These are phyloP conservation scores for Rhimphoctona megacephalus DNA, from an alignment of 2,888 invertebrate species.

Conservation along the genomic window DNA sequence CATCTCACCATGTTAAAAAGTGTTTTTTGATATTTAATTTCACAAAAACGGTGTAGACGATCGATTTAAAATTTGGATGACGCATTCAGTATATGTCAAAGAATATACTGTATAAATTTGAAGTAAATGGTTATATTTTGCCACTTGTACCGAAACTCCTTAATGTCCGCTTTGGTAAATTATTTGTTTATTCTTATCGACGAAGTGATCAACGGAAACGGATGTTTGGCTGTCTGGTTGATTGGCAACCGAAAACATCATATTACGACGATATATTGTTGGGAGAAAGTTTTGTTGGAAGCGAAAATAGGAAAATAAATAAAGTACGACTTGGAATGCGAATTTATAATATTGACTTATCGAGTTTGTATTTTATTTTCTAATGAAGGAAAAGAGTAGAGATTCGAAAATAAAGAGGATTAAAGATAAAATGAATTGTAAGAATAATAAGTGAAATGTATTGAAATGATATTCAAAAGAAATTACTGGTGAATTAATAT, in stretches of 20 bases:
- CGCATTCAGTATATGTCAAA: too few relatives aligned
- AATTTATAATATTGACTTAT: background rate
- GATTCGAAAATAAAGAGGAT: background rate
- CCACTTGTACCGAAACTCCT: too few relatives aligned
- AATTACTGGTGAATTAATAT: background rate
- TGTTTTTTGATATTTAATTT: too few relatives aligned
- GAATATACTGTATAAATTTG: too few relatives aligned
- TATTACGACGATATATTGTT: too few relatives aligned
- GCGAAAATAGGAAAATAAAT: background rate
- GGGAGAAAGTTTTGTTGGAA: background rate
- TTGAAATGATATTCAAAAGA: background rate
- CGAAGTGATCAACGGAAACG: slow-evolving; percentile 1
- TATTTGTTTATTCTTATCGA: background rate
- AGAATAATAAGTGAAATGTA: background rate
- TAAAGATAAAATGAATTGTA: slow-evolving; percentile 2
- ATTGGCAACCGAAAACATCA: background rate
- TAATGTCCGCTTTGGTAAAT: background rate
- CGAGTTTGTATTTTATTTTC: background rate
- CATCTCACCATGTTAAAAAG: too few relatives aligned
- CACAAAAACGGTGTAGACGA: too few relatives aligned
- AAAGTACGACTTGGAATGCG: background rate
- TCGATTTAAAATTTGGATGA: too few relatives aligned
- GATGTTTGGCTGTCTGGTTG: background rate
- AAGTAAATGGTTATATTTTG: too few relatives aligned
- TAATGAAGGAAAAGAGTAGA: background rate